Base-by-base conservation (phyloP, 2,797 vertebrate species). In the Myotis daubentonii region DNA sequence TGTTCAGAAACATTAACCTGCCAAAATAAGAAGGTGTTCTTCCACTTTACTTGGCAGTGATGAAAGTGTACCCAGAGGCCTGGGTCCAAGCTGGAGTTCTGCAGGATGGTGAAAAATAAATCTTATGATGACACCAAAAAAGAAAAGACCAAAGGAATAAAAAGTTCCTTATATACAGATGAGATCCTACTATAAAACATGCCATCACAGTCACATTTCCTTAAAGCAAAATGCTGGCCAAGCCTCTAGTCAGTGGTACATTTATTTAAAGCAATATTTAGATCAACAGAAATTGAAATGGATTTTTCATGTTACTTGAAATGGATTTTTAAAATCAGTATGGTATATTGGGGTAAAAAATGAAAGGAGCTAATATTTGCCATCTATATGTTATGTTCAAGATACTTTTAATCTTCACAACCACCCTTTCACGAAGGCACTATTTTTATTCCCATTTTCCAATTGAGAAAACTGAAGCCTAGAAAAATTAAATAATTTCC, bases 391-490 rank as follows among this genome's bases (percentile, higher is more conserved):
- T 44, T 60, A 83, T 80, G 41, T 85, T 90, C 25, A 78, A 90
- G 62, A 80, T 44, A 74, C 11, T 23, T 89, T 72, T 70, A 60
- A 78, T 79, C 51, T 79, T 94, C n/a, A 83, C 44, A 83, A 82
- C 20, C 5, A 60, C 15, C 44, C 28, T 22, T 70, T 80, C 41
- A 81, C 10, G n/a, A 91, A 87, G 33, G 38, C 25, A 53, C 51
- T 70, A 53, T 66, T 93, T 95, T 95, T 90, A 85, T 88, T 94
- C 15, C 68, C 20, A 23, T 74, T 91, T 95, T 96, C 72, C n/a
- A 88, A 16, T n/a, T 44, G 30, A 90, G 76, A 44, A 96, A 93
- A 92, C 70, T 28, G 41, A 88, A 72, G 47, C 25, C 60, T 60
- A 57, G 47, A 82, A 93, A 72, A 49, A 80, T 62, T 81, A 90